Percentiles rank a stretch among this genome's conserved stretches.
These are phyloP conservation scores for Dione juno DNA, from an alignment of 2,888 invertebrate species.

Conservation along the genomic window DNA sequence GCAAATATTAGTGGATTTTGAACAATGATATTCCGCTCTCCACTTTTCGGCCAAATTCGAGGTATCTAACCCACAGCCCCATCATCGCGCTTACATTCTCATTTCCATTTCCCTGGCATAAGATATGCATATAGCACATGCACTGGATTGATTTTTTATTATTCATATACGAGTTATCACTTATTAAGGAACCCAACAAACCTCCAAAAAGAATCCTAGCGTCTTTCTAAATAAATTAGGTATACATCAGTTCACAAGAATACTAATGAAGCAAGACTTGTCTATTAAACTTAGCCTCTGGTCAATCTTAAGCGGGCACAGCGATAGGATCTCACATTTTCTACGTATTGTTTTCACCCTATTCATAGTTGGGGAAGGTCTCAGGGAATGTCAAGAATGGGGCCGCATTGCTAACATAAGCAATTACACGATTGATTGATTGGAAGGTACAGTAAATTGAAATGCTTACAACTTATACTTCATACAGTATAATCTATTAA, in stretches of 20 bases:
- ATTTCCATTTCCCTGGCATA: no score
- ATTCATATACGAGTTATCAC: no score
- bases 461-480: not conserved
- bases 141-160: no score
- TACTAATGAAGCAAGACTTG: not conserved
- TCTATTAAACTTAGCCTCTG: constrained; percentile 12
- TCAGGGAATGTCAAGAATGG: constrained; percentile 38
- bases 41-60: no score
- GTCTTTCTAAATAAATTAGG: no score
- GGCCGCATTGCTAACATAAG: not conserved
- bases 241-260: not conserved
- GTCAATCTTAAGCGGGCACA: constrained; percentile 1
- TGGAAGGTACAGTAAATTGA: not conserved
- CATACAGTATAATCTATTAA: not conserved
- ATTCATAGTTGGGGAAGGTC: constrained; percentile 76
- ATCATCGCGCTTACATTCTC: no score
- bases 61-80: no score
- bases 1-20: no score
- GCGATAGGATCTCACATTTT: constrained; percentile 72
- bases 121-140: no score
- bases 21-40: no score
- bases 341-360: constrained; percentile 76
- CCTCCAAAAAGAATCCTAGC: no score
- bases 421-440: not conserved
- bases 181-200: no score